A percentile compares a stretch with the other conserved stretches of the same genome.
phyloP scores from a whole-genome alignment of 2,888 invertebrate genomes.

The Erebia palarica region DNA sequence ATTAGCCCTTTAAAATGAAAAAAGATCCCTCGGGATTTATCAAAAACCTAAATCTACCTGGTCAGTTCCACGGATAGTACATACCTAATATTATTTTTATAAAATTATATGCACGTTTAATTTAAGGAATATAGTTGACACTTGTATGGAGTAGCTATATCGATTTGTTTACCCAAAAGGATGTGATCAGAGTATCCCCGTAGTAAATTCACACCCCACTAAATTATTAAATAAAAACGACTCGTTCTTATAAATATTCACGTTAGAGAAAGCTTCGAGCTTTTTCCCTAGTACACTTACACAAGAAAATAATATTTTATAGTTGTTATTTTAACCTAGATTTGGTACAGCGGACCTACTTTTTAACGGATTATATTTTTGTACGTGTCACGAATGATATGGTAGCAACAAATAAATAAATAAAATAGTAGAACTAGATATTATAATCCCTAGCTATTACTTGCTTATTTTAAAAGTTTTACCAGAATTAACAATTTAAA shows the following conservation, averaged over 20 bases:
- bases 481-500: no score
- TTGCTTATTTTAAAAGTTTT: no score
- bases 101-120: no score
- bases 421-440: no score
- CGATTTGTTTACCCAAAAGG: background rate
- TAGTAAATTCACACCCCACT: background rate
- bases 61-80: no score
- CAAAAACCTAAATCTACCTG: no score
- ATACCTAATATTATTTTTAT: no score
- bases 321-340: background rate
- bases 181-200: background rate
- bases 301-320: background rate
- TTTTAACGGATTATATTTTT: no score
- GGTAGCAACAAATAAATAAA: background rate
- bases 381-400: no score
- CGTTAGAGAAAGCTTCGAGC: background rate
- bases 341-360: slow-evolving; percentile 3
- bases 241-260: background rate
- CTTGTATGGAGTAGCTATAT: background rate
- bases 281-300: background rate
- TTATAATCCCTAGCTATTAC: no score
- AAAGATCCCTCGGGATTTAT: no score
- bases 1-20: no score
- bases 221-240: slow-evolving; percentile 2
- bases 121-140: background rate